Base-by-base conservation (phyloP, 2,888 invertebrate genomes). In the Eupithecia subumbrata region DNA sequence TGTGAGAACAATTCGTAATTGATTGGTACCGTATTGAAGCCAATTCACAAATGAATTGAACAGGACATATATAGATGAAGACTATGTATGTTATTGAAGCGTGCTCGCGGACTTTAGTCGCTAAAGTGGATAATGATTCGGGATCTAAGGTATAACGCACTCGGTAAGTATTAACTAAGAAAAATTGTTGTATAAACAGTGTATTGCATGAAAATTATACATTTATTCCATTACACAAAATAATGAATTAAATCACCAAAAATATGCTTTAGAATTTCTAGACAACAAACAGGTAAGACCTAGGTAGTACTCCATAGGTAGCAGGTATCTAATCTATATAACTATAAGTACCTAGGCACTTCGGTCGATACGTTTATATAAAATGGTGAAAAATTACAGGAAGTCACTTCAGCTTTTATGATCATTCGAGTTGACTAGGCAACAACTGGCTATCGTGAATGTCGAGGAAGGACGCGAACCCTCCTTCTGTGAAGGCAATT, bases 21-120 rank as follows among this genome's bases (percentile, higher is more conserved):
- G 45, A 69, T 56, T 22, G 52, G 52, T 60, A 60, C 60, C 25
- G 25, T 60, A 60, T 25, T 60, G 25, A 60, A 73, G 63, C 56
- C 70, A 73, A 76, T 76, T 76, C 48, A 40, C 71, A 48, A 40
- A 37, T 52, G 56, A 70, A 30, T 74, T 48, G 67, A 69, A 71
- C 18, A 22, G 45, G 60, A 22, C n/a, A 56, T n/a, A 56, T 0
- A n/a, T n/a, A n/a, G n/a, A 52, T 52, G 11, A 11, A 56, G 52
- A 48, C 48, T 56, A 22, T 11, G 11, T 56, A 22, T 11, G 11
- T 11, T 56, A 56, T 56, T 22, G 22, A 56, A 56, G 11, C 9
- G 8, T 9, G 52, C 52, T n/a, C 52, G 9, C 52, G 52, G n/a
- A 52, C n/a, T n/a, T 52, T n/a, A 11, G 52, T 9, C 52, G n/a